Percentiles rank a stretch among this genome's conserved stretches.
These are phyloP conservation scores for Sternarchorhynchus goeldii DNA, from an alignment of 2,797 vertebrate species.

Conservation along the genomic window DNA sequence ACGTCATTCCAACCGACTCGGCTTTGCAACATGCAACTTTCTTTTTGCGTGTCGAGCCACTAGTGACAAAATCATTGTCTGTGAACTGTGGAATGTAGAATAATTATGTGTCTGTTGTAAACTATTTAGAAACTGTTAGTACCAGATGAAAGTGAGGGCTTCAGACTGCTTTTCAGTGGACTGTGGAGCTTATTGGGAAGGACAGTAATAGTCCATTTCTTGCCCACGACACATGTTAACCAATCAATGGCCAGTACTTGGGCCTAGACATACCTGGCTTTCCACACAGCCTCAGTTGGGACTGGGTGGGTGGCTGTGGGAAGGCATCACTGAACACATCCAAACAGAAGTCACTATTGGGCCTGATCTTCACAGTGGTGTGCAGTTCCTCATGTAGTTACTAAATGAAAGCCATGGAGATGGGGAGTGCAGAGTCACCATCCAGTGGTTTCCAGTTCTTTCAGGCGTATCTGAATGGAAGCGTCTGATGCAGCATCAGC, in stretches of 20 bases:
- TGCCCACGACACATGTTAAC: background rate
- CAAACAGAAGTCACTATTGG: background rate
- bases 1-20: background rate
- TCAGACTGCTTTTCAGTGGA: background rate
- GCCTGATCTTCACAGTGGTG: background rate
- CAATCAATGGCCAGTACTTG: background rate
- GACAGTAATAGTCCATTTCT: conserved; percentile 11
- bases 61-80: background rate
- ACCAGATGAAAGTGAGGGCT: background rate
- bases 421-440: too few relatives aligned
- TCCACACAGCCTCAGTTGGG: background rate
- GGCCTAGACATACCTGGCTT: conserved; percentile 13
- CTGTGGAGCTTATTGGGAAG: background rate
- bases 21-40: too few relatives aligned
- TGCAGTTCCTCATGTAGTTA: background rate
- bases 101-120: background rate
- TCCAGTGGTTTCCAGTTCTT: too few relatives aligned
- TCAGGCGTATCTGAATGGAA: too few relatives aligned
- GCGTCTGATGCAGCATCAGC: too few relatives aligned
- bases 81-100: background rate
- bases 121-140: background rate
- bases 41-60: background rate
- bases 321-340: background rate
- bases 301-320: conserved; percentile 21
- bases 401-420: background rate